Evolutionary conservation across 2,113 vertebrate species (phyloP).

Genomic region (Chlorodrepanis virens): DNA sequence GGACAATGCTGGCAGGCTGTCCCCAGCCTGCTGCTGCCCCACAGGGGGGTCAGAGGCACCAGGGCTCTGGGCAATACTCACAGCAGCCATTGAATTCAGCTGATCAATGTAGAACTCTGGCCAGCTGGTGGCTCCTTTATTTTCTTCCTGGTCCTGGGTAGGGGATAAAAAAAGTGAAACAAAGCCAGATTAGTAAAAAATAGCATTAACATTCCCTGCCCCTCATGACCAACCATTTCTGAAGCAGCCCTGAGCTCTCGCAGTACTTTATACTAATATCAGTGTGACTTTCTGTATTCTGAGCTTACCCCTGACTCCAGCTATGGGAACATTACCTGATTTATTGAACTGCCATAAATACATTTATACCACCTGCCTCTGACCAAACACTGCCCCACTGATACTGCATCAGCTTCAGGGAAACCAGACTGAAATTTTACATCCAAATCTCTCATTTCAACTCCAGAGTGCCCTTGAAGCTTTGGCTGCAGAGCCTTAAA

Average conservation of each 20-base stretch:
- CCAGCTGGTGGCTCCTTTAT: constrained; percentile 98
- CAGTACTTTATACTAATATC: background rate
- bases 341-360: background rate
- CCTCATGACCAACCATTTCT: background rate
- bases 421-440: background rate
- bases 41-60: accelerated
- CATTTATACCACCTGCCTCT: background rate
- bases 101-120: constrained; percentile 98
- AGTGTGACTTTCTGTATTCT: background rate
- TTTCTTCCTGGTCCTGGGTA: constrained; percentile 95
- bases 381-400: background rate
- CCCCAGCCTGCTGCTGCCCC: background rate
- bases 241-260: background rate
- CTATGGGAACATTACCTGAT: background rate
- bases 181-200: constrained; percentile 22
- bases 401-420: background rate
- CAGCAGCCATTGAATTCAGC: constrained; percentile 97
- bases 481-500: background rate
- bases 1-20: accelerated
- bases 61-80: constrained; percentile 73
- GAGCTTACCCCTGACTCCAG: background rate
- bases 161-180: background rate
- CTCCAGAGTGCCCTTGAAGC: background rate
- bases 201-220: background rate
- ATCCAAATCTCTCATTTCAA: background rate